Percentiles rank a stretch among this genome's conserved stretches.
Evolutionary conservation across 2,113 vertebrate species (phyloP).

Genomic region (Oncorhynchus tshawytscha): DNA sequence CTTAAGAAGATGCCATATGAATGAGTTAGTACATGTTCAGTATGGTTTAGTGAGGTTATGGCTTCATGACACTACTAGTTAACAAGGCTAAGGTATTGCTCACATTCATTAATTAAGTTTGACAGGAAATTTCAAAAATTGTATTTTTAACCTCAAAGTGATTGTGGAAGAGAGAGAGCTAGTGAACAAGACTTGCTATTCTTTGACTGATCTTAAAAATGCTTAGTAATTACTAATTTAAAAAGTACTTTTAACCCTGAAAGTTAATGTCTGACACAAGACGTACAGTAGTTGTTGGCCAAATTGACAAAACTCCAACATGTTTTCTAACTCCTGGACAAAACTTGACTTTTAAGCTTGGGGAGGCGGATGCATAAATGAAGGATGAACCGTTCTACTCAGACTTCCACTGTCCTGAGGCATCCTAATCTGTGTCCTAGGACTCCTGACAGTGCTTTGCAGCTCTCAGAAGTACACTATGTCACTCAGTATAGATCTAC

Average conservation of each 20-base stretch:
- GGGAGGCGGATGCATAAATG: background rate
- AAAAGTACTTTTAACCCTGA: background rate
- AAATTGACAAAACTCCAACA: too few species aligned
- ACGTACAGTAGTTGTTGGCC: too few species aligned
- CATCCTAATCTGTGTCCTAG: background rate
- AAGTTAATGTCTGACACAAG: too few species aligned
- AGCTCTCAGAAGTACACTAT: conserved; percentile 12
- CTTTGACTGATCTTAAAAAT: background rate
- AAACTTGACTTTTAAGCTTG: background rate
- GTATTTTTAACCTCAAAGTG: background rate
- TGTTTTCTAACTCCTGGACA: too few species aligned
- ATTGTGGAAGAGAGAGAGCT: background rate
- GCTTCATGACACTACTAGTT: too few species aligned
- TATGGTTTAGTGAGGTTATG: background rate
- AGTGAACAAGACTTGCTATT: background rate
- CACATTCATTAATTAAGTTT: too few species aligned
- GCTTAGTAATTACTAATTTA: too few species aligned
- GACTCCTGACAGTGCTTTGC: conserved; percentile 14
- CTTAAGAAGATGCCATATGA: conserved; percentile 57
- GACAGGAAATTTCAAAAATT: too few species aligned
- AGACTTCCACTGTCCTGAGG: too few species aligned
- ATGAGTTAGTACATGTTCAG: background rate
- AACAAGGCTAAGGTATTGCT: background rate
- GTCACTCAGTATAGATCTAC: conserved; percentile 22
- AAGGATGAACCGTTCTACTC: background rate